A percentile compares a stretch with the other conserved stretches of the same genome.
Evolutionary conservation across 2,113 vertebrate species (phyloP).

Genomic region (Saccopteryx bilineata): DNA sequence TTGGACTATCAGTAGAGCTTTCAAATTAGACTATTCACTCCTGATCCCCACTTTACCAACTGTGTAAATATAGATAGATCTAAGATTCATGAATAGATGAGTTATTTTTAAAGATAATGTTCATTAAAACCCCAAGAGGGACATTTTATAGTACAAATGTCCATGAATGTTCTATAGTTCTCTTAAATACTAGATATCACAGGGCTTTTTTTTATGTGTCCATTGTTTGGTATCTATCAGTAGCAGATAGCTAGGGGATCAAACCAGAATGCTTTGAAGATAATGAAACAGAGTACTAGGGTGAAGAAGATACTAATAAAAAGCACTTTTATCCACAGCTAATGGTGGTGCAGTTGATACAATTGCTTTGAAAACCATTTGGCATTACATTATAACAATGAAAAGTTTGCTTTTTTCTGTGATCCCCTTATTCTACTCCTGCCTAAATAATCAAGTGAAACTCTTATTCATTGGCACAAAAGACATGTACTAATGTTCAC

Average conservation of each 20-base stretch:
- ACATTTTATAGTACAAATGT: constrained; percentile 6
- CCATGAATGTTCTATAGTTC: not conserved
- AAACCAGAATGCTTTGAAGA: not conserved
- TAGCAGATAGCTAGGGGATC: not conserved
- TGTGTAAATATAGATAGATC: not conserved
- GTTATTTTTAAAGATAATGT: not conserved
- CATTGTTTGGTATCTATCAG: not conserved
- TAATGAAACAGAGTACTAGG: not conserved
- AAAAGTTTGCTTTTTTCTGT: not conserved
- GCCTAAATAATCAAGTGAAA: not conserved
- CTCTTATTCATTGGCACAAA: not conserved
- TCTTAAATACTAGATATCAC: not conserved
- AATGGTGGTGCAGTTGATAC: not conserved
- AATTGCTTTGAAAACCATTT: not conserved
- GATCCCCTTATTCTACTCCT: not conserved
- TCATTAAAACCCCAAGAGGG: not conserved
- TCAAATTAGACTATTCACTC: not conserved
- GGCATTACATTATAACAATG: not conserved
- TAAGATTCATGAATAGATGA: not conserved
- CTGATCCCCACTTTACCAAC: not conserved
- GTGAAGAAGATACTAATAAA: not conserved
- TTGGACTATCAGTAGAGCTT: not conserved
- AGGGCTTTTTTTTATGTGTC: not conserved
- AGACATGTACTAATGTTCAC: not conserved
- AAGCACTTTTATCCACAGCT: not conserved